Base-by-base conservation (phyloP, 2,797 vertebrate genomes). In the Chloroceryle amazona region DNA sequence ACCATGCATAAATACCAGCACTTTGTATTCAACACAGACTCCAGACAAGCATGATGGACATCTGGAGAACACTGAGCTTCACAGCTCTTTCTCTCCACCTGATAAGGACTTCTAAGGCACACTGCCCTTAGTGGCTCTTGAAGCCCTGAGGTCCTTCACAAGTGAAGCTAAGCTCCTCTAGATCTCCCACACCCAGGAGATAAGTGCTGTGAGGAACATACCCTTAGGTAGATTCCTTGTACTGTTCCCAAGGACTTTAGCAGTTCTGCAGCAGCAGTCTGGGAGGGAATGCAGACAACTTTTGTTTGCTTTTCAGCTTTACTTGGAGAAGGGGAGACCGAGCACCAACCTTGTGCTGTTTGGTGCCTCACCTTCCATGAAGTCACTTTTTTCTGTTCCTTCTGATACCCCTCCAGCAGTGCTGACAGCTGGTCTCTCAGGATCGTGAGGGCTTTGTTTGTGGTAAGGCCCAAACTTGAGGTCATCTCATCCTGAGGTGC, bases 321-420 rank as follows among this genome's bases (percentile, higher is more conserved):
- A 37, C 39, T 67, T 29, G 41, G 39, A 81, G 41, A 80, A 80
- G 21, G 10, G 61, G 46, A 61, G 25, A 61, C 17, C 2, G 3
- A 89, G 18, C 35, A 26, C 28, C 89, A 86, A 2, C 25, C 15
- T 47, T n/a, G 41, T 74, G 42, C 39, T 88, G 47, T 62, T 63
- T 79, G 71, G 25, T 51, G 35, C 41, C 55, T 87, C 96, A 99
- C 99, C 98, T 99, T 98, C 98, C 98, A 96, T 1, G 98, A 98
- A 58, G 94, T 91, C 55, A 94, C 94, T 81, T 98, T 98, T 35
- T 97, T 98, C 94, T 29, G 93, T 21, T 98, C 97, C 72, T 98
- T 99, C 97, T 99, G 98, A 96, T 99, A 98, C 54, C 98, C 98
- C 57, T 99, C 99, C 97, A 99, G 97, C 83, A 99, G 98, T 25